phyloP scores from a whole-genome alignment of 2,797 vertebrate genomes.

The Paramormyrops hopkinsi region DNA sequence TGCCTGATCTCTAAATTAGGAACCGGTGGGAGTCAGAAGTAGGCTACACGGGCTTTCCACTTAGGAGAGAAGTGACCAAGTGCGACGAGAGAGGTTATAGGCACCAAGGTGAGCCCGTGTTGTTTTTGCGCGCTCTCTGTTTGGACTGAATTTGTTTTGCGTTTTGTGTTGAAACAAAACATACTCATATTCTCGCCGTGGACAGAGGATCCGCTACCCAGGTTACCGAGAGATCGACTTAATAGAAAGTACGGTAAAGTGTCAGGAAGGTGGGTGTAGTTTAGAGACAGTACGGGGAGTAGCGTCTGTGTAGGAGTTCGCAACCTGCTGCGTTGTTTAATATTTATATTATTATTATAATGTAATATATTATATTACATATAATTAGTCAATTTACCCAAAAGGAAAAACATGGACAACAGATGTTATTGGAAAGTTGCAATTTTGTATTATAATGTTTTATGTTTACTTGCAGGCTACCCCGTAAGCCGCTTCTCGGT shows the following conservation, averaged over 20 bases:
- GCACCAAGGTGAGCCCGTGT: neutral
- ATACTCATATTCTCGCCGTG: neutral
- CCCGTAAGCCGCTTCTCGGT: neutral
- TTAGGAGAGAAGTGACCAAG: neutral
- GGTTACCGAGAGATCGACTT: neutral
- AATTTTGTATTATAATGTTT: neutral
- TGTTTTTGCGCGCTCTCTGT: neutral
- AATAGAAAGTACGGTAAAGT: neutral
- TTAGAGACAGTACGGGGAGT: neutral
- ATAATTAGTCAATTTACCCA: neutral
- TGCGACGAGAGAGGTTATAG: neutral
- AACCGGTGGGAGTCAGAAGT: neutral
- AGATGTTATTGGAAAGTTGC: neutral
- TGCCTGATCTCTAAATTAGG: slow-evolving; percentile 21
- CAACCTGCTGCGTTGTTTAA: neutral
- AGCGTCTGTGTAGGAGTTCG: neutral
- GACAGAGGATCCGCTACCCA: neutral
- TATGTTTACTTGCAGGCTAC: neutral
- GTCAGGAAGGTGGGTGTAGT: neutral
- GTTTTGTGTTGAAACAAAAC: slow-evolving; percentile 1
- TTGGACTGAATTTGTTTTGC: neutral
- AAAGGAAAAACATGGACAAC: neutral
- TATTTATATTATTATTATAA: neutral
- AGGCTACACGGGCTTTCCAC: neutral
- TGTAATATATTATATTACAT: neutral